phyloP scores from a whole-genome alignment of 2,888 invertebrate species.

The Hypomecis atomaria region DNA sequence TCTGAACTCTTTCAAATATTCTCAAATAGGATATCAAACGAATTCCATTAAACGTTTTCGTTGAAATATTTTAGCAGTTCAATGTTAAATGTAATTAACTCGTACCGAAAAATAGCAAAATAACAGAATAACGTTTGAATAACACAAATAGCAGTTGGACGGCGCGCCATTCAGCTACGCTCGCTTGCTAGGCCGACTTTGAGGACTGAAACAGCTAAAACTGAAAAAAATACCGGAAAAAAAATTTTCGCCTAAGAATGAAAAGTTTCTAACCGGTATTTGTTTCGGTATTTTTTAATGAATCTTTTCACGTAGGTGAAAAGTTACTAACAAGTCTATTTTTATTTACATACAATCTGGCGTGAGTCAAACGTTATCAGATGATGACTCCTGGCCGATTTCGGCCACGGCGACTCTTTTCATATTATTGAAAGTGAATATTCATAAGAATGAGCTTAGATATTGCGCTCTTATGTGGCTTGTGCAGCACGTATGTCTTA shows the following conservation, averaged over 20 bases:
- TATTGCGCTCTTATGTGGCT: too few species aligned
- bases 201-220: slow-evolving; percentile 1
- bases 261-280: too few species aligned
- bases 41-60: slow-evolving; percentile 11
- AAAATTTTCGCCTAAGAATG: background rate
- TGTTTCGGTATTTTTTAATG: too few species aligned
- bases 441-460: too few species aligned
- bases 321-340: too few species aligned
- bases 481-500: too few species aligned
- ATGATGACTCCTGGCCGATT: too few species aligned
- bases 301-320: too few species aligned
- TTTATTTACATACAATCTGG: too few species aligned
- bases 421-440: too few species aligned
- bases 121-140: slow-evolving; percentile 34
- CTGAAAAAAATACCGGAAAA: slow-evolving; percentile 7
- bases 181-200: slow-evolving; percentile 4
- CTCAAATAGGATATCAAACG: background rate
- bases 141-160: slow-evolving; percentile 34
- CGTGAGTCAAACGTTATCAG: too few species aligned
- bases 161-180: slow-evolving; percentile 42
- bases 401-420: too few species aligned
- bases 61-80: slow-evolving; percentile 35
- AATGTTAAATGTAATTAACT: slow-evolving; percentile 38
- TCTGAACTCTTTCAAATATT: background rate
- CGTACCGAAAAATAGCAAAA: slow-evolving; percentile 38